Evolutionary conservation across 2,888 invertebrate genomes (phyloP).

Genomic region (Mesochorus sp.): DNA sequence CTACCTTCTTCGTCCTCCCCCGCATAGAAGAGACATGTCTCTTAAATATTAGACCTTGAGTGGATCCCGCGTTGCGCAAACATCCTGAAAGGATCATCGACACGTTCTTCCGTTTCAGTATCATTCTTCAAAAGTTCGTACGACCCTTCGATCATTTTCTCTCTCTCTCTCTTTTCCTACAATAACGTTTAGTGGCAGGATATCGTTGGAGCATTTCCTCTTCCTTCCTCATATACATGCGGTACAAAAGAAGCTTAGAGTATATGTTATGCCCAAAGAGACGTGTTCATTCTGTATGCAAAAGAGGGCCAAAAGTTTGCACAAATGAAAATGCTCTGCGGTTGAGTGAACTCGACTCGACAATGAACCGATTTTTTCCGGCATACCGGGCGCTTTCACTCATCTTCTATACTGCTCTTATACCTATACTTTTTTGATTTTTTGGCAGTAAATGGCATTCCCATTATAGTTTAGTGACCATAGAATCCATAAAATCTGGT

Average conservation of each 20-base stretch:
- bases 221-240: background rate
- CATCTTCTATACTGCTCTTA: background rate
- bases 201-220: conserved; percentile 26
- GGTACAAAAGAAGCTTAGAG: conserved; percentile 51
- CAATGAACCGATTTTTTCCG: conserved; percentile 53
- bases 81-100: conserved; percentile 67
- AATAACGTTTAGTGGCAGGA: background rate
- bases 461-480: background rate
- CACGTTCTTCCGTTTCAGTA: conserved; percentile 69
- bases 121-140: conserved; percentile 21
- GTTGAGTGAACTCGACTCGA: conserved; percentile 55
- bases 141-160: conserved; percentile 44
- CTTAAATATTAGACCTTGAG: conserved; percentile 74
- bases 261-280: conserved; percentile 24
- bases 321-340: conserved; percentile 48
- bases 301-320: conserved; percentile 34
- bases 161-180: background rate
- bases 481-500: background rate
- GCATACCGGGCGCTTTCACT: background rate
- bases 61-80: conserved; percentile 69
- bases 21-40: conserved; percentile 18
- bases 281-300: conserved; percentile 53
- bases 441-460: conserved; percentile 34
- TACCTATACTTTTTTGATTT: background rate
- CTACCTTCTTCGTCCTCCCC: conserved; percentile 9